These are phyloP conservation scores for Napeogenes sylphis DNA, from an alignment of 2,888 invertebrate genomes.

Conservation along the genomic window DNA sequence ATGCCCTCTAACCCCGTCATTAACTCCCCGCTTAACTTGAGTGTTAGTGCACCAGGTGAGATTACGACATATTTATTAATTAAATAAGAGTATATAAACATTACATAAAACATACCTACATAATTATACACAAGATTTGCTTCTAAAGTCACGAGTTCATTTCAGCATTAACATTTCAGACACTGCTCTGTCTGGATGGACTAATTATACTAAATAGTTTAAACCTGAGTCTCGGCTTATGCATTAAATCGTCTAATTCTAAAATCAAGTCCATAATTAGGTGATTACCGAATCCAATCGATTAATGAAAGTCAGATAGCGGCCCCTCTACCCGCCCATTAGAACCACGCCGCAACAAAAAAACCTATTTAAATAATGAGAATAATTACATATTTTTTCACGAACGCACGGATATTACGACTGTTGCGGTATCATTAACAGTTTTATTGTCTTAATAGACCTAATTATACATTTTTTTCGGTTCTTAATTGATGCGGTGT, in stretches of 20 bases:
- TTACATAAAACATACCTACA: not conserved
- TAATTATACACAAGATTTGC: not conserved
- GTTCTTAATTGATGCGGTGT: constrained; percentile 74
- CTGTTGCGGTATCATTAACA: constrained; percentile 77
- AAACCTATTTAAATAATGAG: constrained; percentile 77
- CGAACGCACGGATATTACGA: constrained; percentile 72
- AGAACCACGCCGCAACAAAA: constrained; percentile 67
- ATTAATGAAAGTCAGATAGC: constrained; percentile 75
- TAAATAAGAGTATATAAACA: not conserved
- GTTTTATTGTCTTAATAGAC: constrained; percentile 77
- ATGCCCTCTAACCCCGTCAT: constrained; percentile 84
- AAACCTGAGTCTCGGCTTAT: constrained; percentile 62
- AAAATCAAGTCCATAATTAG: constrained; percentile 73
- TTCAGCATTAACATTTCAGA: not conserved
- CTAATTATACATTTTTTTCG: constrained; percentile 78
- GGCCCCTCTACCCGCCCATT: constrained; percentile 67
- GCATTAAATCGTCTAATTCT: constrained; percentile 71
- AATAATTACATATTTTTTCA: constrained; percentile 77
- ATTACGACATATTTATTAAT: not conserved
- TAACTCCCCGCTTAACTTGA: constrained; percentile 90
- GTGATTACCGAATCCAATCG: constrained; percentile 77
- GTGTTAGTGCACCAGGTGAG: constrained; percentile 81
- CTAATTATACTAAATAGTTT: no score
- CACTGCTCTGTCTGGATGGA: no score
- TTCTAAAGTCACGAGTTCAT: not conserved